A percentile compares a stretch with the other conserved stretches of the same genome.
phyloP scores from a whole-genome alignment of 2,113 vertebrate genomes.

The Amphiprion ocellaris region DNA sequence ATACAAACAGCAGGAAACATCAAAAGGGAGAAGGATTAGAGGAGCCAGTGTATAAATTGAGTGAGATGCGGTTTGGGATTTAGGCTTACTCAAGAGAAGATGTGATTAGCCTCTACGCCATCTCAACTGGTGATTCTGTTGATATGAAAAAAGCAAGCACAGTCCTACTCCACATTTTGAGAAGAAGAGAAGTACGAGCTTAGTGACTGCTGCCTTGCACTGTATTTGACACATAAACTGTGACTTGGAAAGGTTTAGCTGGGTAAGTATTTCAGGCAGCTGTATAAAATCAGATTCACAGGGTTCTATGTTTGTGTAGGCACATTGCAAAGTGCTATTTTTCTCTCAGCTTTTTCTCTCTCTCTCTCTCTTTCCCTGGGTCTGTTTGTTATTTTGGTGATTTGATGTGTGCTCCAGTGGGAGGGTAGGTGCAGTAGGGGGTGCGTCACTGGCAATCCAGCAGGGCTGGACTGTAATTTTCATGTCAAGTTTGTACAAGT shows the following conservation, averaged over 20 bases:
- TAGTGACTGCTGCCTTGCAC: constrained; percentile 9
- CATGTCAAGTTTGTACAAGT: constrained; percentile 30
- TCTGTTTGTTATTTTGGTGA: constrained; percentile 21
- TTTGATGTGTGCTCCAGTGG: constrained; percentile 15
- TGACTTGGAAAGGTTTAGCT: constrained; percentile 33
- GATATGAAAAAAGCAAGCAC: constrained; percentile 54
- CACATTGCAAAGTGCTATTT: constrained; percentile 36
- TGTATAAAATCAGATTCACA: constrained; percentile 19
- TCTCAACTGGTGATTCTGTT: constrained; percentile 48
- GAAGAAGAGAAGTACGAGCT: constrained; percentile 13
- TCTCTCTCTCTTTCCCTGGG: not conserved
- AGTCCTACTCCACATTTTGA: constrained; percentile 16
- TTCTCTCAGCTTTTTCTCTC: constrained; percentile 10
- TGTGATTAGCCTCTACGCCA: constrained; percentile 55
- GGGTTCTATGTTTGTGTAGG: not conserved
- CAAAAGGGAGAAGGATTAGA: constrained; percentile 60
- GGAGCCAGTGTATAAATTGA: constrained; percentile 54
- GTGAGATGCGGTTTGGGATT: constrained; percentile 54
- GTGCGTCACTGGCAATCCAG: constrained; percentile 15
- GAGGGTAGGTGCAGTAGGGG: constrained; percentile 17
- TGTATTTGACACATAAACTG: constrained; percentile 48
- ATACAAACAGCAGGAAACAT: constrained; percentile 68
- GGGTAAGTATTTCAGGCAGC: constrained; percentile 40
- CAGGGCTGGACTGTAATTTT: constrained; percentile 25
- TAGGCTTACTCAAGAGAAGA: constrained; percentile 51